These are phyloP conservation scores for Zaprionus vittiger DNA, from an alignment of 1,140 invertebrate genomes.

Conservation along the genomic window DNA sequence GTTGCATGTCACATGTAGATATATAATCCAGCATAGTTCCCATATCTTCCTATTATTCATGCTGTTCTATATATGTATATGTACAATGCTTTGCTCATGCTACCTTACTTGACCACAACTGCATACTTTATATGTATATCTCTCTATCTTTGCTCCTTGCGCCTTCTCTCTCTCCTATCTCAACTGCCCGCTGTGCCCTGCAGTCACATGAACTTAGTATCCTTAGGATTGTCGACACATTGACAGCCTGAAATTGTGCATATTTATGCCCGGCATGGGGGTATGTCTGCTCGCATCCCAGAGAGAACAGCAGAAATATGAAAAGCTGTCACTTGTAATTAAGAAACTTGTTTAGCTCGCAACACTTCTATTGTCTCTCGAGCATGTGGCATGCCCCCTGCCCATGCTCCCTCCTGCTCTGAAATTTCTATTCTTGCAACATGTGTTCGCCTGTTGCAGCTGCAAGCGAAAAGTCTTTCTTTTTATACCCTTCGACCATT, in stretches of 20 bases:
- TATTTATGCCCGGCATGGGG: not conserved
- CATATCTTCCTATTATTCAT: too few species aligned
- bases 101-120: not conserved
- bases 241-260: constrained; percentile 1
- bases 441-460: constrained; percentile 22
- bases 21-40: too few species aligned
- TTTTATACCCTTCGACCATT: too few species aligned
- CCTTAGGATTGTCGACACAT: not conserved
- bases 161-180: not conserved
- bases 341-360: constrained; percentile 41
- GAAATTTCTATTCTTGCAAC: constrained; percentile 26
- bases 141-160: not conserved
- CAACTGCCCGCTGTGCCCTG: too few species aligned
- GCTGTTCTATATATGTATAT: too few species aligned
- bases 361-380: constrained; percentile 7
- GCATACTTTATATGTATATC: not conserved
- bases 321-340: constrained; percentile 50
- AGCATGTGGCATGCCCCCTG: not conserved
- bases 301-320: constrained; percentile 10
- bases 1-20: not conserved
- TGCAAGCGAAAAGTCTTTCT: constrained; percentile 17
- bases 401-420: not conserved
- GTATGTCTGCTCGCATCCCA: not conserved
- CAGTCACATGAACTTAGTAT: not conserved
- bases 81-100: too few species aligned